These are phyloP conservation scores for Hydrotaea diabolus DNA, from an alignment of 2,888 invertebrate species.

Conservation along the genomic window DNA sequence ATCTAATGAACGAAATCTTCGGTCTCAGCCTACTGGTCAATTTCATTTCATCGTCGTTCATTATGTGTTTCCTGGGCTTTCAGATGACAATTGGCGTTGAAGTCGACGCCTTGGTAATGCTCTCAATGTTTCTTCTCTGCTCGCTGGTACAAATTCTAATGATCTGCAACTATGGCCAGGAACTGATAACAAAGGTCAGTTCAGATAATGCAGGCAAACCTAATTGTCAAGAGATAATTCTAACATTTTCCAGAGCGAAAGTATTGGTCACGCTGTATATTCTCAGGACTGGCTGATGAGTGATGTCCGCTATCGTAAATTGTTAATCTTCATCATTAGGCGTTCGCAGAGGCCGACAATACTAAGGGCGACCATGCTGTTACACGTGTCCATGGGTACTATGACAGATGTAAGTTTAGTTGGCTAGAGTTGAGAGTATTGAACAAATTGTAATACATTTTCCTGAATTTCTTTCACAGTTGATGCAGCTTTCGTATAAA, in stretches of 20 bases:
- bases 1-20: conserved; percentile 74
- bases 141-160: conserved; percentile 75
- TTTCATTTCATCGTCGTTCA: conserved; percentile 73
- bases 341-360: conserved; percentile 74
- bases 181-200: conserved; percentile 73
- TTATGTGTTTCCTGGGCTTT: conserved; percentile 78
- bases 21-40: conserved; percentile 76
- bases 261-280: conserved; percentile 73
- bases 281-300: conserved; percentile 75
- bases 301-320: conserved; percentile 73
- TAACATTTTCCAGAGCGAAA: conserved; percentile 71
- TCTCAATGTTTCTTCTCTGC: conserved; percentile 74
- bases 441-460: not conserved
- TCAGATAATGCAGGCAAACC: too few species aligned
- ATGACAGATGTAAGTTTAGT: conserved; percentile 73
- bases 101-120: conserved; percentile 72
- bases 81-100: conserved; percentile 75
- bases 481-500: conserved; percentile 77
- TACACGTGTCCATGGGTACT: conserved; percentile 73
- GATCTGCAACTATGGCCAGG: conserved; percentile 75
- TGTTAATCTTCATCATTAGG: conserved; percentile 73
- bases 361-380: conserved; percentile 74
- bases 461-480: conserved; percentile 68
- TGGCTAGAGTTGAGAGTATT: not conserved
- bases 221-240: too few species aligned